Evolutionary conservation across 2,113 vertebrate genomes (phyloP).

Genomic region (Hypomesus transpacificus): DNA sequence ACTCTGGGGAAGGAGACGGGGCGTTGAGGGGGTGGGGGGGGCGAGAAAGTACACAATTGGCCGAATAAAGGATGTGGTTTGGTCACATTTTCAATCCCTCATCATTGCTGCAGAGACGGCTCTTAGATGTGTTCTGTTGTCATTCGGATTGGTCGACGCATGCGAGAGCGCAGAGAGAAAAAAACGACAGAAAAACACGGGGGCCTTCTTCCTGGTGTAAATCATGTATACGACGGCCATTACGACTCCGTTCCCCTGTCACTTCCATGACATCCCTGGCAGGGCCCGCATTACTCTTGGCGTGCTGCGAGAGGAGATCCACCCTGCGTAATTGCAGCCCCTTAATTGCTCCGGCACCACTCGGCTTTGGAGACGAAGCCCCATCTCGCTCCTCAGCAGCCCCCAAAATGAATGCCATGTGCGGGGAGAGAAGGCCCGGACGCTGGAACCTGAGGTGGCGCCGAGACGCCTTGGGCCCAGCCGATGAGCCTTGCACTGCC

Average conservation of each 20-base stretch:
- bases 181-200: conserved; percentile 16
- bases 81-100: conserved; percentile 15
- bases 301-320: conserved; percentile 50
- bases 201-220: conserved; percentile 41
- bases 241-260: conserved; percentile 29
- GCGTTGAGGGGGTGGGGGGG: neutral
- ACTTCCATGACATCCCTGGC: conserved; percentile 51
- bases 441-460: conserved; percentile 81
- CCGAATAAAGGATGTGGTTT: conserved; percentile 8
- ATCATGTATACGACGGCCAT: conserved; percentile 36
- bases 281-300: conserved; percentile 42
- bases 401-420: conserved; percentile 89
- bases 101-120: conserved; percentile 7
- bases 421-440: conserved; percentile 79
- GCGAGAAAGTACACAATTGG: neutral
- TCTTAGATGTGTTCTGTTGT: conserved; percentile 18
- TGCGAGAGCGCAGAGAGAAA: neutral
- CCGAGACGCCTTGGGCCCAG: conserved; percentile 82
- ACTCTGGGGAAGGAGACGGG: neutral
- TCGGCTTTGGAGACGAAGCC: conserved; percentile 72
- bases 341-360: conserved; percentile 77
- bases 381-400: conserved; percentile 33
- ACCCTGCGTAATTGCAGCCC: conserved; percentile 60
- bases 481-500: conserved; percentile 75
- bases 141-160: conserved; percentile 12